Evolutionary conservation across 2,113 vertebrate species (phyloP).

Genomic region (Stegastes partitus): DNA sequence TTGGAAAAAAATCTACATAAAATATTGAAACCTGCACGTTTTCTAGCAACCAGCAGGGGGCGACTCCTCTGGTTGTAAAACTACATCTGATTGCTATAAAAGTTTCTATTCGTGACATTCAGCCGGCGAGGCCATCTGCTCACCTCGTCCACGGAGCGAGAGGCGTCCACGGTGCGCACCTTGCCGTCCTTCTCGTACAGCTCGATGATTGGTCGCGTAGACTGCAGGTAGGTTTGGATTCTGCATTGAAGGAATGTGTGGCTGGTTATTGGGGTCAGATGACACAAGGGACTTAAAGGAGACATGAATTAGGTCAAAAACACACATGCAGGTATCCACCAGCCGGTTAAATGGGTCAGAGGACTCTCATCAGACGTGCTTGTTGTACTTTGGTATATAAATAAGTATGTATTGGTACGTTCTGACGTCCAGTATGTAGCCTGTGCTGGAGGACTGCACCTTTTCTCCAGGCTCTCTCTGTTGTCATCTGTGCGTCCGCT

Average conservation of each 20-base stretch:
- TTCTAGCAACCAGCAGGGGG: too few relatives aligned
- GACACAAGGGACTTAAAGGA: conserved; percentile 50
- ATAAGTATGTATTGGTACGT: too few relatives aligned
- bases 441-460: conserved; percentile 78
- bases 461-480: conserved; percentile 95
- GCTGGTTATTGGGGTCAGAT: conserved; percentile 55
- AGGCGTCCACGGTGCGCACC: conserved; percentile 94
- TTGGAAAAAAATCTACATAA: too few relatives aligned
- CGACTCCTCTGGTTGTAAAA: too few relatives aligned
- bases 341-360: conserved; percentile 58
- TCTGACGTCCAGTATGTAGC: too few relatives aligned
- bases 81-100: too few relatives aligned
- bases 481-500: conserved; percentile 97
- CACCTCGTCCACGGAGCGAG: conserved; percentile 92
- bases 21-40: too few relatives aligned
- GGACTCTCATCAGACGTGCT: conserved; percentile 23
- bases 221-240: conserved; percentile 95
- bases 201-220: conserved; percentile 94
- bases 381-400: too few relatives aligned
- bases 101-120: not conserved
- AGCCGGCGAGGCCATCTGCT: conserved; percentile 35
- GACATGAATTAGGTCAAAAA: conserved; percentile 68
- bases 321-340: conserved; percentile 49
- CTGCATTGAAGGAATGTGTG: conserved; percentile 80
- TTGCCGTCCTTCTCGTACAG: conserved; percentile 92